A percentile compares a stretch with the other conserved stretches of the same genome.
Conservation (phyloP, 2,113 vertebrate species). For the Halcyon malimbica region DNA sequence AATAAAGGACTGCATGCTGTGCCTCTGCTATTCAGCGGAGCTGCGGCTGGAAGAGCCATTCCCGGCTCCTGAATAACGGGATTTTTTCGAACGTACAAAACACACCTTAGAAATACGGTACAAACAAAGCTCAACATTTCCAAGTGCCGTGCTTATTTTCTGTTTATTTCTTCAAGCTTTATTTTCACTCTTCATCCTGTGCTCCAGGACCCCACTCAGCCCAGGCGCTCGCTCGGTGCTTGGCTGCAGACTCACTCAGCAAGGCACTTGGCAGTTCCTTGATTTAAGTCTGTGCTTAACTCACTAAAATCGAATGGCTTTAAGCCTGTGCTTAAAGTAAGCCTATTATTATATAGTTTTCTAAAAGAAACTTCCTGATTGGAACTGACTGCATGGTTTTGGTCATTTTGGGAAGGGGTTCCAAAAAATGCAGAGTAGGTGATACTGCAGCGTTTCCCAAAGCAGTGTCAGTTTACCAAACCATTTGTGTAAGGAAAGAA, state of each 20-base stretch:
- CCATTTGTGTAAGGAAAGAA: neutral
- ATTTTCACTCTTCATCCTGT: neutral
- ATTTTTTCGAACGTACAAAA: constrained; percentile 49
- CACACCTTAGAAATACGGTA: constrained; percentile 30
- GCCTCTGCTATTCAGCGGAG: neutral
- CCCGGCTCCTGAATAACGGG: constrained; percentile 4
- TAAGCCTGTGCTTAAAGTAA: neutral
- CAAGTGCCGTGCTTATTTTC: neutral
- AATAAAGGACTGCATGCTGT: constrained; percentile 24
- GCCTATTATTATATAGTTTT: neutral
- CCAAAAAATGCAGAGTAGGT: neutral
- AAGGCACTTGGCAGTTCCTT: neutral
- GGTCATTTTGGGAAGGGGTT: neutral
- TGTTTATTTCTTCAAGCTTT: neutral
- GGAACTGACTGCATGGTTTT: neutral
- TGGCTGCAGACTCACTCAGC: neutral
- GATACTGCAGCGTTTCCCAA: neutral
- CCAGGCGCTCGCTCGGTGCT: fast-evolving
- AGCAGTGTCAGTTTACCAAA: neutral
- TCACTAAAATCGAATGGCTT: neutral
- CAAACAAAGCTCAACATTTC: constrained; percentile 24
- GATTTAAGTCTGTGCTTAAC: neutral
- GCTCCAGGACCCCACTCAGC: neutral
- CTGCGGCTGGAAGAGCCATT: neutral
- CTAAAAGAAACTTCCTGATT: neutral